A percentile compares a stretch with the other conserved stretches of the same genome.
phyloP scores from a whole-genome alignment of 2,113 vertebrate species.

The Boleophthalmus pectinirostris region DNA sequence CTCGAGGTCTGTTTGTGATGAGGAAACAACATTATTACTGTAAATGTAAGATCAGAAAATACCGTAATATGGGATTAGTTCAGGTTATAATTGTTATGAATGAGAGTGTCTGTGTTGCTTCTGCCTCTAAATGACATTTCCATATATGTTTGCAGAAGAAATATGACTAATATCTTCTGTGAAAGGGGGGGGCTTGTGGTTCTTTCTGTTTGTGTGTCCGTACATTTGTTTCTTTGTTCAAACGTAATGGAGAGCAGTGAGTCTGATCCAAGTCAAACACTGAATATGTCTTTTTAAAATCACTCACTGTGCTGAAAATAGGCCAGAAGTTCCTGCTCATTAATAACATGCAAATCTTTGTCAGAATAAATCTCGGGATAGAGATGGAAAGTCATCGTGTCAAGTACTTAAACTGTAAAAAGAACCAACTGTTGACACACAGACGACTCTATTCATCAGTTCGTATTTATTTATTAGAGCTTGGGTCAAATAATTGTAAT shows the following conservation, averaged over 20 bases:
- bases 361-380: neutral
- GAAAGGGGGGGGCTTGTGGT: constrained; percentile 7
- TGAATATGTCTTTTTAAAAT: constrained; percentile 7
- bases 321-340: constrained; percentile 22
- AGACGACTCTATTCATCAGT: neutral
- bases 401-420: neutral
- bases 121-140: constrained; percentile 15
- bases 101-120: constrained; percentile 29
- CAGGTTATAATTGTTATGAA: neutral
- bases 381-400: constrained; percentile 12
- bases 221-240: constrained; percentile 28
- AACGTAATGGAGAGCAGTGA: constrained; percentile 20
- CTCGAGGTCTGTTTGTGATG: no score
- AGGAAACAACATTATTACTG: no score
- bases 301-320: constrained; percentile 9
- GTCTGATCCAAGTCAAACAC: constrained; percentile 39
- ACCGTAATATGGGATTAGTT: neutral
- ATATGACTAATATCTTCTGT: constrained; percentile 14
- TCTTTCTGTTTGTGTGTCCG: constrained; percentile 19
- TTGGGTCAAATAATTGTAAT: neutral
- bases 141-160: constrained; percentile 29
- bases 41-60: no score
- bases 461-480: neutral
- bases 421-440: neutral
- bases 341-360: constrained; percentile 27